phyloP scores from a whole-genome alignment of 2,888 invertebrate genomes.

The Cosmia pyralina region DNA sequence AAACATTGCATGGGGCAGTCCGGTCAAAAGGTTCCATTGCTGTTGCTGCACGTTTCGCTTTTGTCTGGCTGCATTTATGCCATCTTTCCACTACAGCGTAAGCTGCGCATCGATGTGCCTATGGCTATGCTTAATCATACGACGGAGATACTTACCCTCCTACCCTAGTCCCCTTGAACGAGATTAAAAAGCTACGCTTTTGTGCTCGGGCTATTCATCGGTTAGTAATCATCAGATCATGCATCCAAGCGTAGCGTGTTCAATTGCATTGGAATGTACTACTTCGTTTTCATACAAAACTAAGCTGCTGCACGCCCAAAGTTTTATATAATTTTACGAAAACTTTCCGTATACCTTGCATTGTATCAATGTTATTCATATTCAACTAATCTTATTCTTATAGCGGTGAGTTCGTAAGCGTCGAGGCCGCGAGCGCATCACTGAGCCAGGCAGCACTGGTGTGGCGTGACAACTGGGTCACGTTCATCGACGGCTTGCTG shows the following conservation, averaged over 20 bases:
- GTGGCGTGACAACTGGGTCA: constrained; percentile 91
- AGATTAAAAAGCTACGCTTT: not conserved
- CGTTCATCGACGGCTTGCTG: constrained; percentile 94
- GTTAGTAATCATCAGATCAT: not conserved
- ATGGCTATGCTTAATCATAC: not conserved
- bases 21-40: not conserved
- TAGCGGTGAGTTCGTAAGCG: constrained; percentile 72
- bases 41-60: not conserved
- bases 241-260: not conserved
- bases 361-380: not conserved
- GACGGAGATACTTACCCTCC: not conserved
- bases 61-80: not conserved
- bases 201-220: not conserved
- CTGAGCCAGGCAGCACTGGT: constrained; percentile 77
- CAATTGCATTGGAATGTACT: not conserved
- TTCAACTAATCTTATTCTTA: not conserved
- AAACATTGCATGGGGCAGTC: too few species aligned
- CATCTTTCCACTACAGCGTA: not conserved
- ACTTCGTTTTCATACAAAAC: not conserved
- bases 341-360: not conserved
- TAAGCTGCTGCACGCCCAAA: not conserved
- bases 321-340: not conserved
- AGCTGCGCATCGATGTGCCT: too few species aligned
- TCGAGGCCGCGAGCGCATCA: constrained; percentile 57
- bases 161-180: not conserved